Evolutionary conservation across 2,113 vertebrate species (phyloP).

Genomic region (Poicephalus gulielmi): DNA sequence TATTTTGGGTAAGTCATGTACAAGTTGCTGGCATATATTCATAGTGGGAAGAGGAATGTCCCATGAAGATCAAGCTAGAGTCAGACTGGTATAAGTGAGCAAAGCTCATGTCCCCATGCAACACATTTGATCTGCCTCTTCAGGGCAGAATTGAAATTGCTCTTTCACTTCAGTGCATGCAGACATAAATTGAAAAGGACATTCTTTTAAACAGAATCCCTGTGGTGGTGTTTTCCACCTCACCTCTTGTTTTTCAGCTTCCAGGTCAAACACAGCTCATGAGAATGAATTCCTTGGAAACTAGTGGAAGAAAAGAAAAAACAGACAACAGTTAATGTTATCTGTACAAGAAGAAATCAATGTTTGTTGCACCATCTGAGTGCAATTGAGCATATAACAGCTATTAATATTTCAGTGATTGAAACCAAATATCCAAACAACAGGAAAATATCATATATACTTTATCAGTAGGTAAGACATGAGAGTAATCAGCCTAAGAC

Average conservation of each 20-base stretch:
- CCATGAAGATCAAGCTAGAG: background rate
- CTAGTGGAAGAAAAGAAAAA: background rate
- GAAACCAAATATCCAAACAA: background rate
- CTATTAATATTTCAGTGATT: background rate
- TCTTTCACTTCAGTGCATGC: background rate
- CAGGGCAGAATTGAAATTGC: background rate
- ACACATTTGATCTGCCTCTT: background rate
- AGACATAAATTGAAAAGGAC: background rate
- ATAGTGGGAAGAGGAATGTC: background rate
- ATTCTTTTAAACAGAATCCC: background rate
- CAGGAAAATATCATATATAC: background rate
- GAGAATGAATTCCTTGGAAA: background rate
- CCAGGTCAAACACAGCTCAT: background rate
- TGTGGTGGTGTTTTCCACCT: background rate
- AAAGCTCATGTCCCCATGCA: background rate
- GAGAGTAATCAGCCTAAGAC: background rate
- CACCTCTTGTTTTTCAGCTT: background rate
- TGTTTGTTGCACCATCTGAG: background rate
- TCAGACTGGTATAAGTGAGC: background rate
- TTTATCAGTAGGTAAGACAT: background rate
- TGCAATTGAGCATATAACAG: background rate
- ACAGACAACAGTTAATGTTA: background rate
- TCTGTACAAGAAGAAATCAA: background rate
- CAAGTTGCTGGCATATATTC: background rate
- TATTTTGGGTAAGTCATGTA: background rate